Conservation (phyloP, 1,140 invertebrate genomes). For the Pomphorhynchus laevis region DNA sequence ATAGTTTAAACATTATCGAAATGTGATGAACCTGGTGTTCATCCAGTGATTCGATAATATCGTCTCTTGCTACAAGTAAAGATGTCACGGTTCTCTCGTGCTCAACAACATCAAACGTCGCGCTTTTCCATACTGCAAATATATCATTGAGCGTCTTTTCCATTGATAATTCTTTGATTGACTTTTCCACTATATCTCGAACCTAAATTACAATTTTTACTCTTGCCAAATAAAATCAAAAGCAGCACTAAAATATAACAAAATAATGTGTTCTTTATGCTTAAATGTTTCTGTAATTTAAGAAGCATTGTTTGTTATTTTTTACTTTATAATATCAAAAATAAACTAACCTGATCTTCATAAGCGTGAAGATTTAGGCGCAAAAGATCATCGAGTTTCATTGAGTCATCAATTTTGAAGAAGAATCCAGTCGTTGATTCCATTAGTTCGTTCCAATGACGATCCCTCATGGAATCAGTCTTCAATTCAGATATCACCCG, state of each 20-base stretch:
- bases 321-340: too few relatives aligned
- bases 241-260: too few relatives aligned
- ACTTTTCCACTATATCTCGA: not conserved
- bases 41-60: not conserved
- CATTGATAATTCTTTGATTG: not conserved
- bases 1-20: not conserved
- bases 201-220: too few relatives aligned
- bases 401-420: not conserved
- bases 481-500: constrained; percentile 15
- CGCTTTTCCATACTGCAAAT: constrained; percentile 19
- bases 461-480: not conserved
- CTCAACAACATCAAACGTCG: not conserved
- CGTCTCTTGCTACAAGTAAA: not conserved
- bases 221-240: too few relatives aligned
- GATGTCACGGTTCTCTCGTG: not conserved
- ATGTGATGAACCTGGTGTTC: not conserved
- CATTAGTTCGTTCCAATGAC: not conserved
- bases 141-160: not conserved
- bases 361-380: not conserved
- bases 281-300: too few relatives aligned
- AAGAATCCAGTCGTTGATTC: not conserved
- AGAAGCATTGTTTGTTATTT: too few relatives aligned
- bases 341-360: constrained; percentile 16
- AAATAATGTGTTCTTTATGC: too few relatives aligned
- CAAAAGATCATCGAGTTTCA: not conserved